Evolutionary conservation across 2,113 vertebrate species (phyloP), one percentile per base, ranked within the genome.

Genomic region (Ptyas mucosa): DNA sequence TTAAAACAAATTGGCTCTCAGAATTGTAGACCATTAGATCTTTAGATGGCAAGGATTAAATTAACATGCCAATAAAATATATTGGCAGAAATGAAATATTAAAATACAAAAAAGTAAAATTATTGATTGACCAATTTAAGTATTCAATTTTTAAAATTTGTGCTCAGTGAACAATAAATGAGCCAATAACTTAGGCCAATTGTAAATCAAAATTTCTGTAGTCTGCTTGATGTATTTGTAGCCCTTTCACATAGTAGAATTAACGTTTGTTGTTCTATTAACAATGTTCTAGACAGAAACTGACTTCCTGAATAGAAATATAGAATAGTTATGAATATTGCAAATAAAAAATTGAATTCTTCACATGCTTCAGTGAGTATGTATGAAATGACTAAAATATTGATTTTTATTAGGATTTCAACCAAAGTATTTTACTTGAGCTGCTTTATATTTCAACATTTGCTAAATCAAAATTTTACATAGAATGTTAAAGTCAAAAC

Each of bases 331-430:
- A 97, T 98, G 97, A 96, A 97, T 97, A 97, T 97, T 91, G 92
- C 95, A 98, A 98, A 98, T 98, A 98, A 98, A 98, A 93, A 98
- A 97, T 98, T 98, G 97, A 97, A 97, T 98, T 98, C 96, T 97
- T 98, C 97, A 97, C 95, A 94, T 97, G 93, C 96, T 97, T 96
- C 97, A 98, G 97, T 98, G 97, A 98, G 97, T 98, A 97, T 98
- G 93, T 98, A 95, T 98, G 96, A 61, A 85, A 94, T 0, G 96
- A 95, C 90, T 89, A 90, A 1, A 94, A 89, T 94, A 89, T 55
- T 91, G 34, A 23, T 94, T 94, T 95, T 34, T 85, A n/a, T 21
- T 90, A 92, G 90, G 52, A 55, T 88, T 91, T 85, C 26, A 64
- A 46, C 49, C 57, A 92, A 29, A 75, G 11, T 64, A 58, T 85